Evolutionary conservation across 2,113 vertebrate species (phyloP), one percentile per base, ranked within the genome.

Genomic region (Nothoprocta pentlandii): DNA sequence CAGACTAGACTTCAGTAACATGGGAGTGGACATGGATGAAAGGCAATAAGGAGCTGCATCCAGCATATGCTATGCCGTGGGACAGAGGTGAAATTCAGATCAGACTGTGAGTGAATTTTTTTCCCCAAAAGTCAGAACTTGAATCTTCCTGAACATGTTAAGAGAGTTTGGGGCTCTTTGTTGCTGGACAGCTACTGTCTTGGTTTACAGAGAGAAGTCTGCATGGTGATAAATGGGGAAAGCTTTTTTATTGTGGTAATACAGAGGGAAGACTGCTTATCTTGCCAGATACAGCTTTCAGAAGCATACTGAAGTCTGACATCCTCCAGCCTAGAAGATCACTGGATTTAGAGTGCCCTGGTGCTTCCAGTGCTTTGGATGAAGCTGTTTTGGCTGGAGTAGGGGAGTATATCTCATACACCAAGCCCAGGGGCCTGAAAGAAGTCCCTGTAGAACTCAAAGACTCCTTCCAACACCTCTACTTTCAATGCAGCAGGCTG

Each of bases 171-270:
- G 25, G 41, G 23, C 11, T 78, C 64, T 6, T 20, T 42, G 2
- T 32, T 21, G 62, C 44, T 44, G 58, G 61, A 32, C 34, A 59
- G 56, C 36, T 54, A 16, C 51, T 68, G 26, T 22, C 30, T 42
- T 26, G 4, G 15, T 36, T 68, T 41, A 15, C 42, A 1, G 4
- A 41, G 32, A 49, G 41, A 41, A 62, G 51, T 22, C 41, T 2
- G 2, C 6, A 2, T 0, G 5, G 1, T 1, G 6, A 0, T 41
- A 42, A 20, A 41, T 56, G 56, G 17, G 32, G 42, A 66, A 64
- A n/a, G 46, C 10, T 6, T 47, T 22, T 20, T 59, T 6, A 22
- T 42, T 54, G 10, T 14, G 59, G 49, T 30, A 9, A 28, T 53
- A 16, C 25, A 77, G 77, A 34, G 61, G 92, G 64, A 67, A 82